Conservation (phyloP, 2,888 invertebrate species). For the Slavum lentiscoides region DNA sequence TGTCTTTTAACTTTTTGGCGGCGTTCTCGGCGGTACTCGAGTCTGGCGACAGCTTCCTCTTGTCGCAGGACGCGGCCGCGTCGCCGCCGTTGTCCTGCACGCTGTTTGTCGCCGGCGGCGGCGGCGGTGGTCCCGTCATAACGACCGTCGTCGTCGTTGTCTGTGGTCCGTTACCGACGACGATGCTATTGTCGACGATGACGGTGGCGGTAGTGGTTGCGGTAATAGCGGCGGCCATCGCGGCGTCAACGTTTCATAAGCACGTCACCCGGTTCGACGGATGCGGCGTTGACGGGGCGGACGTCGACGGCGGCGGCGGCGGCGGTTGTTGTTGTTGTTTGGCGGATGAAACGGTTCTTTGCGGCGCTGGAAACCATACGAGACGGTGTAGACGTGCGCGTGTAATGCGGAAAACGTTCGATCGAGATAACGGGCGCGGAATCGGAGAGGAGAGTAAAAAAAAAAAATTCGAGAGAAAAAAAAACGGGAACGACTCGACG, state of each 20-base stretch:
- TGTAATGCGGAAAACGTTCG: neutral
- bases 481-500: conserved; percentile 41
- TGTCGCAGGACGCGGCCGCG: neutral
- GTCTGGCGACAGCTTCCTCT: conserved; percentile 38
- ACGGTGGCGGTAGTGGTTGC: too few relatives aligned
- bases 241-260: neutral
- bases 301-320: too few relatives aligned
- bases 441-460: too few relatives aligned
- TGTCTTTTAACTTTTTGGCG: conserved; percentile 34
- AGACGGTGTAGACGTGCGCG: neutral
- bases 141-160: too few relatives aligned
- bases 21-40: neutral
- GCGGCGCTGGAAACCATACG: conserved; percentile 18
- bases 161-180: too few relatives aligned
- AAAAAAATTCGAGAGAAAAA: conserved; percentile 13
- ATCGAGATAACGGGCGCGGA: too few relatives aligned
- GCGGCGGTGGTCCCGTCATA: neutral
- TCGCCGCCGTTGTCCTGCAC: neutral
- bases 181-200: too few relatives aligned
- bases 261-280: neutral
- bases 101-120: too few relatives aligned
- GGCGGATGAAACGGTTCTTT: too few relatives aligned
- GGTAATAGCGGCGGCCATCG: neutral
- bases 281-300: neutral
- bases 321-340: too few relatives aligned